Conservation (phyloP, 2,113 vertebrate species). For the Lethenteron camtschaticum region DNA sequence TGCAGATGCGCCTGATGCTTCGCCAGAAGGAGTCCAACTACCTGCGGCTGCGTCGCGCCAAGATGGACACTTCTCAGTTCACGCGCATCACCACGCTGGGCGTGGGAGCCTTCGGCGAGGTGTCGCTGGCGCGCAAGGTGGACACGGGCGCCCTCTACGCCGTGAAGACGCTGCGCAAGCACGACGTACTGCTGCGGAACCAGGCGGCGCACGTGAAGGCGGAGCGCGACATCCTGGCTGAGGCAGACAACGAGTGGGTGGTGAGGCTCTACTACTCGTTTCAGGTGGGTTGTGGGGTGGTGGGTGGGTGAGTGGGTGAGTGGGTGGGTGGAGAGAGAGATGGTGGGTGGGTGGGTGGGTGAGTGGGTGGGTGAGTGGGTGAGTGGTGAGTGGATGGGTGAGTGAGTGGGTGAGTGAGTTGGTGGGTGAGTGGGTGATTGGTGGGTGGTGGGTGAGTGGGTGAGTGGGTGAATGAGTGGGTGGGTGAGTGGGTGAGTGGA, state of each 20-base stretch:
- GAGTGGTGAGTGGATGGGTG: no score
- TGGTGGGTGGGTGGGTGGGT: no score
- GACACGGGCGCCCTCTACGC: conserved; percentile 89
- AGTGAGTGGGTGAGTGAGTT: no score
- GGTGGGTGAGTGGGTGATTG: no score
- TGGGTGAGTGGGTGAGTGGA: no score
- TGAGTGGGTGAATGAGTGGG: no score
- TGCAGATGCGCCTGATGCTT: conserved; percentile 99
- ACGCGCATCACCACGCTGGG: conserved; percentile 90
- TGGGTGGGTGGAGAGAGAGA: no score
- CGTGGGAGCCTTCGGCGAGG: conserved; percentile 87
- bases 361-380: no score
- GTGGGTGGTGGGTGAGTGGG: no score
- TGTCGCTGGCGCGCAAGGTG: conserved; percentile 54
- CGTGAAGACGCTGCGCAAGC: conserved; percentile 96
- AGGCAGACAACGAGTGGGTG: conserved; percentile 22
- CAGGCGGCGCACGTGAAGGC: conserved; percentile 97
- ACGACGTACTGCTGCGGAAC: conserved; percentile 84
- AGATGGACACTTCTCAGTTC: conserved; percentile 99
- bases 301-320: no score
- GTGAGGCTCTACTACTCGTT: conserved; percentile 97
- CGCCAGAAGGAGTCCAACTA: conserved; percentile 97
- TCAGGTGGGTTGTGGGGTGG: conserved; percentile 13
- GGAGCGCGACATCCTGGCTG: conserved; percentile 83
- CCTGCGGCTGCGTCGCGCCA: conserved; percentile 82